These are phyloP conservation scores for Aporrectodea caliginosa DNA, from an alignment of 1,140 invertebrate species.

Conservation along the genomic window DNA sequence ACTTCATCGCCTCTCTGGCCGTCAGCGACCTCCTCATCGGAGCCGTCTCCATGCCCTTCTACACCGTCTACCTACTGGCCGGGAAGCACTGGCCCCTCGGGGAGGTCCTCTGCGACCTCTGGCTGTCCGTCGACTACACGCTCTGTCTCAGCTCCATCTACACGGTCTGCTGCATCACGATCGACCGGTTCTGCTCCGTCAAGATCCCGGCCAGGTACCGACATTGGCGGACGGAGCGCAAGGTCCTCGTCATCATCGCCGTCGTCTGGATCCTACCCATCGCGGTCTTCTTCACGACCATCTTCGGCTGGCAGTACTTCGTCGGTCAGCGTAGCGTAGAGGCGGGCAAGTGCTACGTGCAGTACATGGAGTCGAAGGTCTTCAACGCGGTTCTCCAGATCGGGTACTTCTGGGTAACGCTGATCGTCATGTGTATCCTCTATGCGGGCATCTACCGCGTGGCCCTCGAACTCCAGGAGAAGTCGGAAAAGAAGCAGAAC, in stretches of 20 bases:
- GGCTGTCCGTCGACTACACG: constrained; percentile 99
- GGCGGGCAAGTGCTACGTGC: constrained; percentile 88
- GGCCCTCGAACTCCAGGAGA: constrained; percentile 95
- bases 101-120: constrained; percentile 93
- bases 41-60: constrained; percentile 80
- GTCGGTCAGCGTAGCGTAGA: constrained; percentile 68
- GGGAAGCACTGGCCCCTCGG: constrained; percentile 96
- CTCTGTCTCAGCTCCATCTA: constrained; percentile 98
- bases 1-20: constrained; percentile 97
- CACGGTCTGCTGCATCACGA: constrained; percentile 95
- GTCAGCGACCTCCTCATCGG: constrained; percentile 97
- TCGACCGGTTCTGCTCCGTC: constrained; percentile 97
- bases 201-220: constrained; percentile 97
- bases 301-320: constrained; percentile 98
- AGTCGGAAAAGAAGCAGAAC: constrained; percentile 68
- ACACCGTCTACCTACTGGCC: constrained; percentile 84
- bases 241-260: constrained; percentile 79
- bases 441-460: constrained; percentile 96
- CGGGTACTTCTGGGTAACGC: constrained; percentile 94
- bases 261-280: constrained; percentile 94
- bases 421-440: constrained; percentile 58
- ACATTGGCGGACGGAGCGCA: constrained; percentile 89
- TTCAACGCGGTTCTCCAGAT: constrained; percentile 96
- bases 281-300: constrained; percentile 93
- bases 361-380: constrained; percentile 94